A percentile compares a stretch with the other conserved stretches of the same genome.
These are phyloP conservation scores for Drosophila histrio DNA, from an alignment of 2,888 invertebrate species.

Conservation along the genomic window DNA sequence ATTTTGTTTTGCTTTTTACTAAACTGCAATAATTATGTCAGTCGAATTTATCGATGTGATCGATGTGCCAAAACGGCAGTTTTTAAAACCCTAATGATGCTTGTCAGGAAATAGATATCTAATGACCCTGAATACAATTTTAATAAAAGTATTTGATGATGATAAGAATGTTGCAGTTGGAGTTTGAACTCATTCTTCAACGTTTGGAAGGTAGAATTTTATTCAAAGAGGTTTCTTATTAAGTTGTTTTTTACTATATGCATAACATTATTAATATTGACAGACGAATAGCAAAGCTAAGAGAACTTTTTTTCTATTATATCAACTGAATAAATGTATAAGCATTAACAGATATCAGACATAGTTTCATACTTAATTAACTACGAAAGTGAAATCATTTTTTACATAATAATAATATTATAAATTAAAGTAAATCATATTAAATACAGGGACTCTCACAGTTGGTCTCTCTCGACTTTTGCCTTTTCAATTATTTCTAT, in stretches of 20 bases:
- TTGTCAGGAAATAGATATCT: background rate
- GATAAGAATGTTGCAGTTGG: background rate
- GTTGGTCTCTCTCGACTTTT: no score
- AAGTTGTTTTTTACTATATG: background rate
- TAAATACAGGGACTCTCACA: no score
- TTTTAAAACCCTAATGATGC: no score
- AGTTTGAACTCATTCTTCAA: background rate
- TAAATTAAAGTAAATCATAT: no score
- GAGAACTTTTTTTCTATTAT: background rate
- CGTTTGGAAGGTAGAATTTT: background rate
- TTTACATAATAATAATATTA: background rate
- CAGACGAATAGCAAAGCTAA: background rate
- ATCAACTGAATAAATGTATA: no score
- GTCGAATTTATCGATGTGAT: constrained; percentile 63
- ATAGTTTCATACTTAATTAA: background rate
- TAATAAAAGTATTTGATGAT: no score
- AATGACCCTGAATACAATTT: no score
- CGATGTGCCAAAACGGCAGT: constrained; percentile 40
- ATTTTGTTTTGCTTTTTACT: constrained; percentile 26
- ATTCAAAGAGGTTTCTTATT: no score
- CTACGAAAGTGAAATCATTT: background rate
- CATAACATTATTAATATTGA: background rate
- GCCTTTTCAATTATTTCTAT: no score
- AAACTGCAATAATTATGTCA: constrained; percentile 79
- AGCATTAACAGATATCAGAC: background rate